Conservation (phyloP, 2,113 vertebrate genomes). For the Cranoglanis bouderius region DNA sequence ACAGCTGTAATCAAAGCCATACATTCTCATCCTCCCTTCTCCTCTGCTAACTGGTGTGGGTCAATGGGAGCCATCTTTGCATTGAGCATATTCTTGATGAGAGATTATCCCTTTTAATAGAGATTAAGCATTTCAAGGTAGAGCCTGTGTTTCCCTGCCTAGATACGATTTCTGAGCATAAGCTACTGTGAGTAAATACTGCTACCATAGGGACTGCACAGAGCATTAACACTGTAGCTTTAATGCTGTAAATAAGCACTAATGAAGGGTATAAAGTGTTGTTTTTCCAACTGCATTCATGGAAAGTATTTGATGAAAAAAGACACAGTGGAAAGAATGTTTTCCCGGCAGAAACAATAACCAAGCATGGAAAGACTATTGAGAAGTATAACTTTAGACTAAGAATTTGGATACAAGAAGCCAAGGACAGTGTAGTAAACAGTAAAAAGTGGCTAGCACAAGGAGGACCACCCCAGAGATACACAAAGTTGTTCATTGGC, state of each 20-base stretch:
- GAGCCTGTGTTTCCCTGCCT: constrained; percentile 51
- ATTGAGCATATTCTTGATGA: constrained; percentile 86
- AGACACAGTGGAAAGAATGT: constrained; percentile 15
- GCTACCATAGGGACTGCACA: constrained; percentile 24
- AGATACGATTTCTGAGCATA: constrained; percentile 55
- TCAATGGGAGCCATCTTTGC: constrained; percentile 92
- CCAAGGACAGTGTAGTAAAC: constrained; percentile 9
- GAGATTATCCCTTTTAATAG: constrained; percentile 78
- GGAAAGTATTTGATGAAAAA: constrained; percentile 10
- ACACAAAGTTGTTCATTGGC: not conserved
- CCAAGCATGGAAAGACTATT: not conserved
- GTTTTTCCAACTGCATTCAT: not conserved
- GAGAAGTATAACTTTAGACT: not conserved
- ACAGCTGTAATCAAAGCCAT: constrained; percentile 93
- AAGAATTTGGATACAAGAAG: not conserved
- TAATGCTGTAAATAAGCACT: constrained; percentile 31
- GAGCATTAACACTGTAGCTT: constrained; percentile 39
- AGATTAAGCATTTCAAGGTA: constrained; percentile 66
- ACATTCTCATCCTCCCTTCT: constrained; percentile 83
- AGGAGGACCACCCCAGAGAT: not conserved
- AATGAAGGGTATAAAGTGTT: constrained; percentile 25
- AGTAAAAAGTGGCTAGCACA: not conserved
- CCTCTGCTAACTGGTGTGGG: constrained; percentile 84
- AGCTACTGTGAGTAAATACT: constrained; percentile 49
- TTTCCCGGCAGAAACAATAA: not conserved